Evolutionary conservation across 2,888 invertebrate species (phyloP), one percentile per base, ranked within the genome.

Genomic region (Charanyca ferruginea): DNA sequence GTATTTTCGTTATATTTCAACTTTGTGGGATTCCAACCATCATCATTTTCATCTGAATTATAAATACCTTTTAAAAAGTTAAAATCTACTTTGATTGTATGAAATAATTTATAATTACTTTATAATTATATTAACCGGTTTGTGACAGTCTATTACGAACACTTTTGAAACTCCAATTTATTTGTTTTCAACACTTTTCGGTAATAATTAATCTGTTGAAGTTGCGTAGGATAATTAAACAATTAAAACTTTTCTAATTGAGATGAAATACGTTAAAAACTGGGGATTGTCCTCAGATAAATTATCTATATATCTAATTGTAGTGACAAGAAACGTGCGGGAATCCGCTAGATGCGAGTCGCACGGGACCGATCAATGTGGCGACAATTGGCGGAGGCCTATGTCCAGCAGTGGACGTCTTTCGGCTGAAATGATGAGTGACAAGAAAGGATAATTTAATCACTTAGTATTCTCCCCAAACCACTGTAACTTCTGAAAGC

Each of bases 41-140:
- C 28, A 42, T 6, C 11, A 20, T 18, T 49, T 59, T 47, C 22
- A 57, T 35, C 11, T 38, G 5, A 55, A 55, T 41, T 18, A 42
- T 38, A 1, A 38, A 38, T n/a, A 55, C 25, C 28, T 28, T 55
- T 48, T 47, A 47, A 42, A 8, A 28, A 38, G 44, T 57, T 66
- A 16, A 58, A 57, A 57, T 57, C 8, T 11, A 53, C 23, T 72
- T 52, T 44, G 38, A 66, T 55, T 53, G 28, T 53, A n/a, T 42
- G 41, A 73, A 66, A 32, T 22, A 66, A 44, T 61, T 73, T 58
- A 51, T 65, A 45, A 65, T 65, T 45, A 58, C 58, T 71, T 71
- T 54, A 7, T 65, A 59, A 72, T 71, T 49, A 45, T 9, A 35
- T 51, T 51, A 59, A 65, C 51, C 22, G 54, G 35, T 55, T 25